phyloP scores from a whole-genome alignment of 2,797 vertebrate genomes.

The Hapalemur alaotrensis region DNA sequence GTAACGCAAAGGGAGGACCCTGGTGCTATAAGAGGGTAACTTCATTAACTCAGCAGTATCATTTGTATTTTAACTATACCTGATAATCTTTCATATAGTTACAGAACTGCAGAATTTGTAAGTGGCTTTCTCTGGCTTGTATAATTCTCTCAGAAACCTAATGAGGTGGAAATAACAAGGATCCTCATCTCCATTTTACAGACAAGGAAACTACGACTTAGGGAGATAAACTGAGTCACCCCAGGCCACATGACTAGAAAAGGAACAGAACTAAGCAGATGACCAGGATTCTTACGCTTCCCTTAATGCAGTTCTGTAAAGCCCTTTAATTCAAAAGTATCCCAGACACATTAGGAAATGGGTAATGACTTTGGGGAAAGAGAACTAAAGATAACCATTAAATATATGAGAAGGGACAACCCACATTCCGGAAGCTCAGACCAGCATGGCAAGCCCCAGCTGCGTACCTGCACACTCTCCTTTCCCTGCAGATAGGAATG shows the following conservation, averaged over 20 bases:
- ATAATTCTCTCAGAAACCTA: conserved; percentile 55
- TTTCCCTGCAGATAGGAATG: conserved; percentile 77
- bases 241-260: neutral
- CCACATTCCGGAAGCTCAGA: neutral
- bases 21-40: neutral
- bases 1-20: neutral
- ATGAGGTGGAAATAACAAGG: conserved; percentile 22
- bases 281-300: accelerated
- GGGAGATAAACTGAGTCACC: neutral
- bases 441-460: neutral
- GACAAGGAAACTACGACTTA: neutral
- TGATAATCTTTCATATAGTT: conserved; percentile 42
- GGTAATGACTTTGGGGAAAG: neutral
- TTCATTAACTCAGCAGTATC: conserved; percentile 45
- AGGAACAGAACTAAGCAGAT: neutral
- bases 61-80: conserved; percentile 23
- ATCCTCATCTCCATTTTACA: conserved; percentile 13
- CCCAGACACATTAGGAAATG: neutral
- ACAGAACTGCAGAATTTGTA: conserved; percentile 58
- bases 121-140: conserved; percentile 32
- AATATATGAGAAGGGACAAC: neutral
- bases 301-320: neutral
- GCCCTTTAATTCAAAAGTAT: neutral
- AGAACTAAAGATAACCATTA: neutral
- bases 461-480: conserved; percentile 11